Percentiles rank a stretch among this genome's conserved stretches.
Evolutionary conservation across 2,888 invertebrate species (phyloP).

Genomic region (Thereva nobilitata): DNA sequence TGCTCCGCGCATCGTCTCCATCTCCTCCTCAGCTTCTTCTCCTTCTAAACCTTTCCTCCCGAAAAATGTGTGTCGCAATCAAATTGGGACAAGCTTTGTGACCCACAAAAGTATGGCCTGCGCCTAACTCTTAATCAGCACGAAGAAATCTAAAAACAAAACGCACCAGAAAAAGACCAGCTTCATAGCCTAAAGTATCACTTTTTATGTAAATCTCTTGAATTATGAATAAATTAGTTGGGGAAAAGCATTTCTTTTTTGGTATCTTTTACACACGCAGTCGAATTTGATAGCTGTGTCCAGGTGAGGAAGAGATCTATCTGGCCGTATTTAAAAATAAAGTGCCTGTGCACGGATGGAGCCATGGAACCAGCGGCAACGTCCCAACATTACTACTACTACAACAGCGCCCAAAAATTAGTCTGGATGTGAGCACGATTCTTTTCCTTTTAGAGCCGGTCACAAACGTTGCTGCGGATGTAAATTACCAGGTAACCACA

Average conservation of each 20-base stretch:
- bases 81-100: slow-evolving; percentile 17
- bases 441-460: background rate
- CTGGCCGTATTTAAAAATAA: background rate
- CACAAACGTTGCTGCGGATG: background rate
- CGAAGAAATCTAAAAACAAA: too few relatives aligned
- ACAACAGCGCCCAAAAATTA: background rate
- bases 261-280: background rate
- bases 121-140: too few relatives aligned
- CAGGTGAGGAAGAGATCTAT: too few relatives aligned
- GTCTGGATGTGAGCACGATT: background rate
- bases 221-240: slow-evolving; percentile 17
- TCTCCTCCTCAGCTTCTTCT: slow-evolving; percentile 8
- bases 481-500: slow-evolving; percentile 4
- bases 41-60: background rate
- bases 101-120: slow-evolving; percentile 3
- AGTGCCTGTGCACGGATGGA: too few relatives aligned
- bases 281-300: too few relatives aligned
- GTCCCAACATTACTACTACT: background rate
- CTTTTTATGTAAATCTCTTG: background rate
- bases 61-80: slow-evolving; percentile 12
- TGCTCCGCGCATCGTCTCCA: background rate
- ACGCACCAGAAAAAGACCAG: too few relatives aligned
- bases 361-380: background rate
- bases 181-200: too few relatives aligned
- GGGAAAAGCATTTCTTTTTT: background rate